Base-by-base conservation (phyloP, 2,113 vertebrate species). In the Serilophus lunatus region DNA sequence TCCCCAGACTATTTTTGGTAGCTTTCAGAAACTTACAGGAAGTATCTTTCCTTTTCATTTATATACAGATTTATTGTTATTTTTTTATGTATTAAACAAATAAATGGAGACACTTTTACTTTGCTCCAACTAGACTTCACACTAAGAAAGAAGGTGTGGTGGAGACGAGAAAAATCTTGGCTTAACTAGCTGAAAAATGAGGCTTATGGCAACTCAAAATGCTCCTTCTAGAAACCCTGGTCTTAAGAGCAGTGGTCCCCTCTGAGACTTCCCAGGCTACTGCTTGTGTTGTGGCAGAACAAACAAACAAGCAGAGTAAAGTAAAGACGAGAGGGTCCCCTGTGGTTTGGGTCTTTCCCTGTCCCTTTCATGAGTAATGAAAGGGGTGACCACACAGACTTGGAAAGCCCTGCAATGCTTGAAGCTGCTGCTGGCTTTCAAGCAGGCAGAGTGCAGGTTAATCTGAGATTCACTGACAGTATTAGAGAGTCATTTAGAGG, bases 311-410 rank as follows among this genome's bases (percentile, higher is more conserved):
- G 90, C 75, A 96, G 79, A 96, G 88, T 72, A 94, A 96, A 96
- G 94, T 86, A 97, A 97, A 98, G 94, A 97, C 96, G 93, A 97
- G 92, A 94, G 88, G 38, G 82, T 86, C 95, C 83, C 13, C 83
- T 78, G 97, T 96, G 97, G 96, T 90, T 92, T 15, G 54, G 76
- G 90, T 94, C 97, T 96, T 96, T 96, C 5, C 56, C 93, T 96
- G 90, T 97, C 83, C 95, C 95, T 98, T 98, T 97, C 93, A 96
- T 96, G 95, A 97, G 92, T 93, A 95, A 97, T 97, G 97, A 97
- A 98, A 95, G 93, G 90, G 75, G 88, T 59, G 92, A 98, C 97
- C 95, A 0, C 97, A 97, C 60, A 93, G 93, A 84, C 96, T 97
- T 97, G 97, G 97, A 96, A 88, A 72, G 77, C 54, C 57, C 20